Evolutionary conservation across 1,140 invertebrate species (phyloP).

Genomic region (Scaptomyza hsui): DNA sequence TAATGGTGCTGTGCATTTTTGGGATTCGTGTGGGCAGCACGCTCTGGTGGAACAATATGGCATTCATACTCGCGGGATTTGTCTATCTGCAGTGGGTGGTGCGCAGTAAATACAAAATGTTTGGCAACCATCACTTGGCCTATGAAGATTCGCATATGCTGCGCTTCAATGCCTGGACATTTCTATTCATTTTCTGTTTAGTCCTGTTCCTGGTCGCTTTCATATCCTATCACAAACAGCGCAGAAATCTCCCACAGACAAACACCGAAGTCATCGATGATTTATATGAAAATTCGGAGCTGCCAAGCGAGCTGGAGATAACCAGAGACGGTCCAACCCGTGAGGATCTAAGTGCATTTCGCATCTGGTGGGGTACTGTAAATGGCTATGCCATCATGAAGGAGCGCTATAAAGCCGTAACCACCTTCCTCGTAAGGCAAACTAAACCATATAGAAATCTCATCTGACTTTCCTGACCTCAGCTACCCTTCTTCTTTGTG

Average conservation of each 20-base stretch:
- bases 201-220: slow-evolving; percentile 14
- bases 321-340: not conserved
- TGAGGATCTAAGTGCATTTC: not conserved
- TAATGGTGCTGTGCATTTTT: slow-evolving; percentile 22
- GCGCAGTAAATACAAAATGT: slow-evolving; percentile 11
- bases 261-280: not conserved
- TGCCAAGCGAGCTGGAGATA: slow-evolving; percentile 38
- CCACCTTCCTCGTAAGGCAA: slow-evolving; percentile 12
- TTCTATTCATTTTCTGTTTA: not conserved
- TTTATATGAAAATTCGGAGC: not conserved
- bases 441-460: not conserved
- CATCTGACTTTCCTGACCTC: not conserved
- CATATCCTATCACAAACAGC: slow-evolving; percentile 18
- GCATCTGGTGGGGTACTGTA: slow-evolving; percentile 33
- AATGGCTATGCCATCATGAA: slow-evolving; percentile 33
- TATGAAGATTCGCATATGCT: slow-evolving; percentile 1
- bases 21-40: slow-evolving; percentile 27
- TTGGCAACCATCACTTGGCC: not conserved
- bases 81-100: slow-evolving; percentile 4
- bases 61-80: slow-evolving; percentile 23
- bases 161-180: not conserved
- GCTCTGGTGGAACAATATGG: slow-evolving; percentile 35
- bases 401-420: slow-evolving; percentile 3
- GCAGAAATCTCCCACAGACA: no score
- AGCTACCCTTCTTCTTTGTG: slow-evolving; percentile 22